A percentile compares a stretch with the other conserved stretches of the same genome.
Conservation (phyloP, 2,113 vertebrate species). For the Passer domesticus region DNA sequence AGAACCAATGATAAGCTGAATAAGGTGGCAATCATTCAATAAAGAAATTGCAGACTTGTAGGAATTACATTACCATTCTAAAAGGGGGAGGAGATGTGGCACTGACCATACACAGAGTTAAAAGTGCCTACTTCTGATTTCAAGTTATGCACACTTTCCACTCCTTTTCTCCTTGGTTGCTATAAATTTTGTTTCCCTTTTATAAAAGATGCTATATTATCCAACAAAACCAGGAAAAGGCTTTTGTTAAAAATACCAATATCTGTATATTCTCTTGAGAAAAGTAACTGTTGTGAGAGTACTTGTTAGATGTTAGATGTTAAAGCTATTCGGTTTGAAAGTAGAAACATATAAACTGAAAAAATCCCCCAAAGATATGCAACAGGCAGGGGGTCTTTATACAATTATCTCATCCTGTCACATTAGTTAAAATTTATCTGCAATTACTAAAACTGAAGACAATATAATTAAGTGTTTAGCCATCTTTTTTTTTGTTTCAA, state of each 20-base stretch:
- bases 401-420: background rate
- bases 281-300: background rate
- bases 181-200: background rate
- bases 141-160: background rate
- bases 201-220: background rate
- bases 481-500: background rate
- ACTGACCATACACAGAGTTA: background rate
- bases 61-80: background rate
- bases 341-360: background rate
- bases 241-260: slow-evolving; percentile 2
- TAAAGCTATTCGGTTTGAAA: background rate
- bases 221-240: background rate
- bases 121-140: background rate
- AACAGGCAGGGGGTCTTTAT: background rate
- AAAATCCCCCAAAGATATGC: background rate
- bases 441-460: slow-evolving; percentile 1
- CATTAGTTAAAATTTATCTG: background rate
- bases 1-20: background rate
- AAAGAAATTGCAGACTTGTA: background rate
- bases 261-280: background rate
- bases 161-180: background rate
- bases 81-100: background rate
- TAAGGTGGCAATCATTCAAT: background rate
- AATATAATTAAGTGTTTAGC: background rate
- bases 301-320: background rate